phyloP scores from a whole-genome alignment of 2,113 vertebrate species.

The Clinocottus analis region DNA sequence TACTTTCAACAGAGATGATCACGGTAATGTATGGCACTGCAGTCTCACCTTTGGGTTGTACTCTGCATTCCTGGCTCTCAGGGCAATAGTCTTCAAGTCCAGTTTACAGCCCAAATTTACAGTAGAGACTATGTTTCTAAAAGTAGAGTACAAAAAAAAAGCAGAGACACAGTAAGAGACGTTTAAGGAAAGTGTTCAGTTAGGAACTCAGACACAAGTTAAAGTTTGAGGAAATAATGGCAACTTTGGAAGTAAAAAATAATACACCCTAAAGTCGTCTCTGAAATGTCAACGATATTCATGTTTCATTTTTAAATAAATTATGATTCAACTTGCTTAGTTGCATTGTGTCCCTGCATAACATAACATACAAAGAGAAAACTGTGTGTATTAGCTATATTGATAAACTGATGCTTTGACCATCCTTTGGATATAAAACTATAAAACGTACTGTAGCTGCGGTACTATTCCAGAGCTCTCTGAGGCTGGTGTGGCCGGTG shows the following conservation, averaged over 20 bases:
- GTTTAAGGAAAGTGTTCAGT: not conserved
- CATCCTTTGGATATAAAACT: slow-evolving; percentile 53
- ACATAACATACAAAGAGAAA: not conserved
- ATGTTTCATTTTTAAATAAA: not conserved
- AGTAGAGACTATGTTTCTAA: slow-evolving; percentile 98
- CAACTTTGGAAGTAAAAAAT: not conserved
- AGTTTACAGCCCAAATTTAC: slow-evolving; percentile 99
- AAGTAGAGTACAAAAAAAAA: not conserved
- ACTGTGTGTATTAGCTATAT: not conserved
- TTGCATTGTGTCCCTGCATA: not conserved
- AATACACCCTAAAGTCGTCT: not conserved
- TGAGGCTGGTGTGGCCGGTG: slow-evolving; percentile 93
- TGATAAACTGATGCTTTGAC: not conserved
- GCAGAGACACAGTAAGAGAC: slow-evolving; percentile 11
- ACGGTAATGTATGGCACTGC: not conserved
- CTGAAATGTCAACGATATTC: not conserved
- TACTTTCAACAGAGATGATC: not conserved
- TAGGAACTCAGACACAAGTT: not conserved
- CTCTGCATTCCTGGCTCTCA: slow-evolving; percentile 98
- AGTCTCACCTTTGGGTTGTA: slow-evolving; percentile 98
- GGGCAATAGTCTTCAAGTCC: slow-evolving; percentile 97
- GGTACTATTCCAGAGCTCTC: slow-evolving; percentile 99
- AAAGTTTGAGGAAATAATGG: not conserved
- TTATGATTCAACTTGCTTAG: not conserved
- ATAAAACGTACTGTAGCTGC: slow-evolving; percentile 91